These are phyloP conservation scores for Baryphthengus martii DNA, from an alignment of 2,113 vertebrate genomes.

Conservation along the genomic window DNA sequence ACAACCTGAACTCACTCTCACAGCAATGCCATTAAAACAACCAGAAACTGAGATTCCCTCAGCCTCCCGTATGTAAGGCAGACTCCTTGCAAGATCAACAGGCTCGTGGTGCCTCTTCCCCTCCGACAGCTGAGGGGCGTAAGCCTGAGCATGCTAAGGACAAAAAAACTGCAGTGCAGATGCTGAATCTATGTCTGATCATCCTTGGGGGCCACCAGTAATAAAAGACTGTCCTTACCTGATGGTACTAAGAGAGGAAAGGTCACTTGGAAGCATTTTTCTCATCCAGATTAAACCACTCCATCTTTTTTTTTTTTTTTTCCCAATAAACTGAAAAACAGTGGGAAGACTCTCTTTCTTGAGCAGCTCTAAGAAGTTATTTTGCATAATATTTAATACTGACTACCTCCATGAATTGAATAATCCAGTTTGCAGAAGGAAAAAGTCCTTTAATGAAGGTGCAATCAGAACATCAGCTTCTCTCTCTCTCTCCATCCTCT, in stretches of 20 bases:
- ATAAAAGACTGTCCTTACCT: neutral
- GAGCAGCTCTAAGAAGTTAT: neutral
- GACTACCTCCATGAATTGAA: neutral
- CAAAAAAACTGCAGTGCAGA: neutral
- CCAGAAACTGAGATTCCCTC: neutral
- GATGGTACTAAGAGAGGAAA: neutral
- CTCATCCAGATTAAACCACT: neutral
- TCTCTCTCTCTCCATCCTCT: neutral
- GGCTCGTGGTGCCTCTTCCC: fast-evolving
- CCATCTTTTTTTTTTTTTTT: neutral
- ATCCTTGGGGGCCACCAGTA: neutral
- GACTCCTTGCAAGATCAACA: neutral
- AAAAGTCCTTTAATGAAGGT: neutral
- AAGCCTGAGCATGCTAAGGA: neutral
- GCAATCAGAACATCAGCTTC: neutral
- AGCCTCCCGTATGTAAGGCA: neutral
- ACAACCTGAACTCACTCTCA: neutral
- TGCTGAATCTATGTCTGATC: neutral
- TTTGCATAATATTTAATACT: neutral
- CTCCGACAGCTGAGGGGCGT: neutral
- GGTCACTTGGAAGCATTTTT: neutral
- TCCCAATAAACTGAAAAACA: neutral
- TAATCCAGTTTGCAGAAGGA: neutral
- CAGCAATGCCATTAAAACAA: neutral
- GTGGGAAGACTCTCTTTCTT: neutral